phyloP scores from a whole-genome alignment of 2,113 vertebrate species.

The Rynchops niger region DNA sequence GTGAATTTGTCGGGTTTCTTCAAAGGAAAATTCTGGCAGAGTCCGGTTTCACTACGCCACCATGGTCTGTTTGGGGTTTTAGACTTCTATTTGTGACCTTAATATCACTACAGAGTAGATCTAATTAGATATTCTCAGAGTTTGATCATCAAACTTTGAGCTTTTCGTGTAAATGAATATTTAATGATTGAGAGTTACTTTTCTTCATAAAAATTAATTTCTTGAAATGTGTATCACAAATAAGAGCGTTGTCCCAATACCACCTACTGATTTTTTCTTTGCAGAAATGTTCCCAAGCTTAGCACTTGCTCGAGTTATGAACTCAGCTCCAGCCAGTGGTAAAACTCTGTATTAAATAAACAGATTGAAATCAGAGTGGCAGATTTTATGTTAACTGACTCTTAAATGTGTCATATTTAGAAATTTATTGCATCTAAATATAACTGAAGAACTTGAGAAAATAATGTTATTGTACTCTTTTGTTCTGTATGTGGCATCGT shows the following conservation, averaged over 20 bases:
- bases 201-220: background rate
- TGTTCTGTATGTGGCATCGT: background rate
- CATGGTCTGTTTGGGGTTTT: background rate
- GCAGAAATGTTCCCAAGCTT: background rate
- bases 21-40: background rate
- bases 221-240: background rate
- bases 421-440: constrained; percentile 4
- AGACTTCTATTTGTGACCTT: background rate
- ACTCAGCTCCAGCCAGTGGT: background rate
- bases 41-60: background rate
- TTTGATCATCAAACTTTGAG: background rate
- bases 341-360: background rate
- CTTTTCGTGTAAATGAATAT: background rate
- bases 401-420: background rate
- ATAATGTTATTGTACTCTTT: background rate
- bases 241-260: background rate
- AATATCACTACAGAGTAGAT: background rate
- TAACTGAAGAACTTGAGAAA: constrained; percentile 16
- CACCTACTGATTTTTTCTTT: background rate
- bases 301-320: background rate
- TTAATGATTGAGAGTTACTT: background rate
- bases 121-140: background rate
- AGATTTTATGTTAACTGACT: background rate
- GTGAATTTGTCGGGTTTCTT: background rate
- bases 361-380: background rate